A percentile compares a stretch with the other conserved stretches of the same genome.
Conservation (phyloP, 37 sponge, comb jelly and placozoan genomes). For the Cliona cf. orientalis region DNA sequence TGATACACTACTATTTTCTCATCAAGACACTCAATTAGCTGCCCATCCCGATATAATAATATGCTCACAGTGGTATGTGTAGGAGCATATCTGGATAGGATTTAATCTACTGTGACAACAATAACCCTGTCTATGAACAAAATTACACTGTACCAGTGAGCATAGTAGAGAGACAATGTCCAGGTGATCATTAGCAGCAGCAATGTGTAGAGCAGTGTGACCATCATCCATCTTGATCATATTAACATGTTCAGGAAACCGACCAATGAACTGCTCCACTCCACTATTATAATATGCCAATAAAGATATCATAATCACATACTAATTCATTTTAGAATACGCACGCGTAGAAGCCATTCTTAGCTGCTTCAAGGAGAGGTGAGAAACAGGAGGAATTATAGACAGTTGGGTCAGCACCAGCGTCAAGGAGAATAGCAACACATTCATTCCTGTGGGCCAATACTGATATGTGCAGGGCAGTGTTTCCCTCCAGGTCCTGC, state of each 20-base stretch:
- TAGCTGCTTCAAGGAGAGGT: constrained; percentile 6
- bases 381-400: background rate
- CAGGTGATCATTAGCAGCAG: constrained; percentile 7
- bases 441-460: constrained; percentile 12
- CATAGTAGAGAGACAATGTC: background rate
- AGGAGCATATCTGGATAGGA: too few relatives aligned
- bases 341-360: constrained; percentile 16
- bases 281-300: constrained; percentile 8
- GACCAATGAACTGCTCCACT: constrained; percentile 27
- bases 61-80: too few relatives aligned
- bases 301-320: background rate
- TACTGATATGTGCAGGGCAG: constrained; percentile 67
- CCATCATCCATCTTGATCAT: constrained; percentile 47
- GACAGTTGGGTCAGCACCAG: constrained; percentile 57
- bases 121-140: too few relatives aligned
- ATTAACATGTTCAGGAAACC: constrained; percentile 31
- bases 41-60: too few relatives aligned
- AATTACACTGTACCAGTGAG: constrained; percentile 11
- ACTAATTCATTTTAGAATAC: background rate
- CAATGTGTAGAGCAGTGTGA: constrained; percentile 21
- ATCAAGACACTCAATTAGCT: too few relatives aligned
- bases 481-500: constrained; percentile 71
- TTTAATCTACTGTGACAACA: too few relatives aligned
- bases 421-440: constrained; percentile 49
- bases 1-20: too few relatives aligned